phyloP scores from a whole-genome alignment of 2,113 vertebrate species.

The Aegotheles bennettii region DNA sequence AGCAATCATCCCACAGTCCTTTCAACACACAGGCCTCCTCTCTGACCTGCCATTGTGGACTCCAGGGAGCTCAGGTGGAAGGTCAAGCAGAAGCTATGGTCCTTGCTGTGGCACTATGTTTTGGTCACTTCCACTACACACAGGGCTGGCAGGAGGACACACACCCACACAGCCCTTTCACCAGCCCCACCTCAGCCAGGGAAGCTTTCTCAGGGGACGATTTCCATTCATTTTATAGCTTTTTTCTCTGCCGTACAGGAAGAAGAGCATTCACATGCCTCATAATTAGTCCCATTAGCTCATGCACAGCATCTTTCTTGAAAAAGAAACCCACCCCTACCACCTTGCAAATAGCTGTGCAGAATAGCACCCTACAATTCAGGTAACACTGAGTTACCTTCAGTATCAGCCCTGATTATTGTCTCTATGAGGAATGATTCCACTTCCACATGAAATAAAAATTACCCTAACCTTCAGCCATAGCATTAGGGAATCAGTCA shows the following conservation, averaged over 20 bases:
- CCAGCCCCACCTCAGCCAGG: background rate
- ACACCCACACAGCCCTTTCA: background rate
- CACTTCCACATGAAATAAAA: conserved; percentile 14
- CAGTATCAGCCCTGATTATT: conserved; percentile 9
- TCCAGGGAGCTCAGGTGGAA: background rate
- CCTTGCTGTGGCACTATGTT: rapidly evolving
- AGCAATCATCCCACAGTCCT: background rate
- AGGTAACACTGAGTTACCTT: background rate
- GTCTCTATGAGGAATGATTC: conserved; percentile 15
- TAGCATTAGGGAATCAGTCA: conserved; percentile 9
- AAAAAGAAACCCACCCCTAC: background rate
- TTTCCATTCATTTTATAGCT: background rate
- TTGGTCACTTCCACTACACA: background rate
- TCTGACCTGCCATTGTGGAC: background rate
- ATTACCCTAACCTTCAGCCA: conserved; percentile 38
- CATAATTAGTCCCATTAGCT: background rate
- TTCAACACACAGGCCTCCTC: background rate
- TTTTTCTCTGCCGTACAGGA: background rate
- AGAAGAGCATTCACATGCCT: background rate
- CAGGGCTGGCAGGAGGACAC: background rate
- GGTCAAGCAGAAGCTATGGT: background rate
- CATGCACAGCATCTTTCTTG: background rate
- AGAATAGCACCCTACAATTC: background rate
- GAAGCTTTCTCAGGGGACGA: background rate
- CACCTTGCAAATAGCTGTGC: background rate